Conservation (phyloP, 1,140 invertebrate species). For the Melanaphis sacchari region DNA sequence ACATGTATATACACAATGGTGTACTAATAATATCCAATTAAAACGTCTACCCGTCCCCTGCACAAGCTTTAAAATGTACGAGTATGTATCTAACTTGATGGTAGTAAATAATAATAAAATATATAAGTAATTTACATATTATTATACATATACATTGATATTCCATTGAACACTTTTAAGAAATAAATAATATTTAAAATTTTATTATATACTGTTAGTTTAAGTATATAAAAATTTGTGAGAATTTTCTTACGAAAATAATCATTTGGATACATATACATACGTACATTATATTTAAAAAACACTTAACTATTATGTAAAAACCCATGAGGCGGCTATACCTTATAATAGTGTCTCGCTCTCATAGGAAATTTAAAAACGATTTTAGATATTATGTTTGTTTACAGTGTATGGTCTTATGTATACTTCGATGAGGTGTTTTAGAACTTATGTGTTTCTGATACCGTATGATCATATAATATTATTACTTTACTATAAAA, state of each 20-base stretch:
- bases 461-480: background rate
- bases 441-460: background rate
- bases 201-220: background rate
- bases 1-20: too few species aligned
- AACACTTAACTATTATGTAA: too few species aligned
- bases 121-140: background rate
- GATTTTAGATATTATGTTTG: too few species aligned
- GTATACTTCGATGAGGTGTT: background rate
- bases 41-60: background rate
- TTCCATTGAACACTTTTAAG: background rate
- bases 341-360: too few species aligned
- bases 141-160: background rate
- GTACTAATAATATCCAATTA: background rate
- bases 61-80: background rate
- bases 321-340: background rate
- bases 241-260: background rate
- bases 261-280: too few species aligned
- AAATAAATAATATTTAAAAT: background rate
- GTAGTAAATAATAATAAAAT: background rate
- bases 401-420: too few species aligned
- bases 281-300: background rate
- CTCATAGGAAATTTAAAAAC: background rate
- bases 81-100: background rate
- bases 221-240: background rate
- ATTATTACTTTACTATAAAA: background rate